Conservation (phyloP, 2,113 vertebrate genomes). For the Ciconia boyciana region DNA sequence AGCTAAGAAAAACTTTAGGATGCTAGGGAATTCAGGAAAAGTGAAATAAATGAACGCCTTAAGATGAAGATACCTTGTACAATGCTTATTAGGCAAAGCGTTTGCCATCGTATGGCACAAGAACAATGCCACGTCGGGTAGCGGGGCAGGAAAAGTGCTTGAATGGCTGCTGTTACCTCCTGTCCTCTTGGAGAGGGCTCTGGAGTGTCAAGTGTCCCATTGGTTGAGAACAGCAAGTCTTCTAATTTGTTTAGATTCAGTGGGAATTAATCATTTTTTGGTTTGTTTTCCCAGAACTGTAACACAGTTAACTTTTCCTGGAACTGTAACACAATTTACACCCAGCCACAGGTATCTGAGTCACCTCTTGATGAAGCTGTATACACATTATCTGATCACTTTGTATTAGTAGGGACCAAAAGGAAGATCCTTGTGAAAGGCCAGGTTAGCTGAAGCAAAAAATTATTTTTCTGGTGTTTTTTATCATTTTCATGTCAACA, state of each 20-base stretch:
- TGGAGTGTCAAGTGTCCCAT: neutral
- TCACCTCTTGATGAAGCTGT: neutral
- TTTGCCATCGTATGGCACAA: neutral
- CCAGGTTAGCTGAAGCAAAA: neutral
- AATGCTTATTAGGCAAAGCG: neutral
- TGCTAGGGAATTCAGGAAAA: neutral
- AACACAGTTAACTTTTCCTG: neutral
- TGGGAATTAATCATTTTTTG: neutral
- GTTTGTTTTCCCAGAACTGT: neutral
- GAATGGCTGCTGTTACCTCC: neutral
- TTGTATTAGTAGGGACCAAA: neutral
- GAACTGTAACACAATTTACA: neutral
- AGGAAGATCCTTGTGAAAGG: neutral
- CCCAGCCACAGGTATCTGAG: neutral
- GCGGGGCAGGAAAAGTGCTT: neutral
- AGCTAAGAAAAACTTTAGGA: neutral
- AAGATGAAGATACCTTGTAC: neutral
- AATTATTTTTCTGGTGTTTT: neutral
- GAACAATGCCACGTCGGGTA: neutral
- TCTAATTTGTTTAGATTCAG: neutral
- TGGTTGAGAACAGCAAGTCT: neutral
- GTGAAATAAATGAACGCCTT: neutral
- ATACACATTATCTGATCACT: rapidly evolving
- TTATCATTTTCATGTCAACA: neutral
- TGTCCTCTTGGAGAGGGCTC: neutral